Base-by-base conservation (phyloP, 2,113 vertebrate genomes). In the Synodontis membranacea region DNA sequence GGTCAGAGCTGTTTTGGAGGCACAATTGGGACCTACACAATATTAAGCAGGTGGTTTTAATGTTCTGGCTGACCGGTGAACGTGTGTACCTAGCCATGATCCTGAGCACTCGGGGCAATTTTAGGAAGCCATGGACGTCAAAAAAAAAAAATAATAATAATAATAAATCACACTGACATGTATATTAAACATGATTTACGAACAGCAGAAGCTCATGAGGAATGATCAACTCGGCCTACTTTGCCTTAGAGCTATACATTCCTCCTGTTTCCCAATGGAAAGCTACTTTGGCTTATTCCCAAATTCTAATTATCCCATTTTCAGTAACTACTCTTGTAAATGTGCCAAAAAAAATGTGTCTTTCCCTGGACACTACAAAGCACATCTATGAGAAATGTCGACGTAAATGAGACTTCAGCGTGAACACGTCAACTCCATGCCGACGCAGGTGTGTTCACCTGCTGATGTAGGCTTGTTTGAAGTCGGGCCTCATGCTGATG, bases 401-500 rank as follows among this genome's bases (percentile, higher is more conserved):
- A 17, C 10, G 48, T 52, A 52, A 52, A 52, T 52, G n/a, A 21
- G 37, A 6, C 31, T 25, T 2, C 12, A 12, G 17, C 37, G 5
- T 12, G 31, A 4, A 7, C 31, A 34, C 5, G 1, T 25, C 3
- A 3, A 46, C 31, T n/a, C 81, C 54, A 66, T 11, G 31, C 44
- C 60, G 60, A 60, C 19, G 25, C 4, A 23, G 66, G 28, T 81
- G 88, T 10, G 83, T 87, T 94, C 19, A 96, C 98, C 98, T 97
- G 97, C 98, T 99, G 89, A 99, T 99, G 90, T 99, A 99, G 84
- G 97, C 98, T 84, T 99, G 98, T 87, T 99, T 99, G 94, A 99
- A 99, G 94, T 99, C 98, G 0, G 98, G 98, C 50, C 98, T 96
- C 98, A 99, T 99, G 92, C 97, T 99, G 93, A 99, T 99, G 5